A percentile compares a stretch with the other conserved stretches of the same genome.
phyloP scores from a whole-genome alignment of 1,140 invertebrate genomes.

The Cotesia typhae region DNA sequence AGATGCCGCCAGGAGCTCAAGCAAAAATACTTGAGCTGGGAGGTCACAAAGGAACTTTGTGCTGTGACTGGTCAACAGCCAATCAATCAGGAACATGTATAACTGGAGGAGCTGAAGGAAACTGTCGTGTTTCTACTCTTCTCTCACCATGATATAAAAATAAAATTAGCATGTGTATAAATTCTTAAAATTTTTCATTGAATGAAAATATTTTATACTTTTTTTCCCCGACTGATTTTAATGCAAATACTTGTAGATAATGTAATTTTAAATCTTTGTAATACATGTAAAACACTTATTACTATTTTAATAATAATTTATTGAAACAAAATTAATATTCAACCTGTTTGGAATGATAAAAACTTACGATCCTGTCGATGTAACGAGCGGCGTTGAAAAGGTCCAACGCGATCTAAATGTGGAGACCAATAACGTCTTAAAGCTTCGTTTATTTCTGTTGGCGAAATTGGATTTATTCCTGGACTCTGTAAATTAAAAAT shows the following conservation, averaged over 20 bases:
- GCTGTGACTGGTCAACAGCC: slow-evolving; percentile 74
- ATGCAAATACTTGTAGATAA: slow-evolving; percentile 38
- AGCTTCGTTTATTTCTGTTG: slow-evolving; percentile 69
- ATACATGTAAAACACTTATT: slow-evolving; percentile 24
- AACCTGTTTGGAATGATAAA: slow-evolving; percentile 49
- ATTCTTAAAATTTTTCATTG: slow-evolving; percentile 50
- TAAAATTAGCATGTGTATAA: slow-evolving; percentile 61
- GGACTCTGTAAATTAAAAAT: slow-evolving; percentile 43
- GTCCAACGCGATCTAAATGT: slow-evolving; percentile 60
- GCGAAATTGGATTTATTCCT: slow-evolving; percentile 62
- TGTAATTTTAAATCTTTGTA: slow-evolving; percentile 39
- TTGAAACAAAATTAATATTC: neutral
- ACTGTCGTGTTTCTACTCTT: slow-evolving; percentile 71
- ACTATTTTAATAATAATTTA: slow-evolving; percentile 10
- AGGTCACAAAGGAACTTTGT: slow-evolving; percentile 68
- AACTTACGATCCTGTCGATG: slow-evolving; percentile 57
- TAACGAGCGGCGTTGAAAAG: slow-evolving; percentile 60
- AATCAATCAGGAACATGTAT: slow-evolving; percentile 73
- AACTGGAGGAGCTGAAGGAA: slow-evolving; percentile 71
- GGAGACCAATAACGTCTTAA: slow-evolving; percentile 67
- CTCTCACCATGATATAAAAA: slow-evolving; percentile 65
- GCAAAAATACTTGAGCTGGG: slow-evolving; percentile 67
- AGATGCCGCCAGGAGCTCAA: slow-evolving; percentile 62
- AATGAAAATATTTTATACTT: slow-evolving; percentile 1
- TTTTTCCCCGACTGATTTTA: slow-evolving; percentile 22